Evolutionary conservation across 2,888 invertebrate genomes (phyloP), one percentile per base, ranked within the genome.

Genomic region (Malacosoma neustria): DNA sequence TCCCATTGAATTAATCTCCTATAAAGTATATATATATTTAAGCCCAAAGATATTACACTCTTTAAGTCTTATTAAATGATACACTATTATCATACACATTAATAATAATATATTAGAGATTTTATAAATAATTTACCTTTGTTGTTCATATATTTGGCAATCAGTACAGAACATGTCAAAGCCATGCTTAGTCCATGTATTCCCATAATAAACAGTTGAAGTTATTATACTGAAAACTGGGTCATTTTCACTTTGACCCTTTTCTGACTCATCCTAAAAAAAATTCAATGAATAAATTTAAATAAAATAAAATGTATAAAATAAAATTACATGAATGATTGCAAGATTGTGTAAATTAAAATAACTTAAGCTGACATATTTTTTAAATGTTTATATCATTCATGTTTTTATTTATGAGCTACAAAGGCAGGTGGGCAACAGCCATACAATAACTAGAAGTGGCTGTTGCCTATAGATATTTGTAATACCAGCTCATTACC

Each of bases 151-250:
- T 45, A 79, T 75, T 47, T 87, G 87, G 58, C 90, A 90, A 57
- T 89, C 88, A 32, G 88, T 88, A 61, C 90, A 90, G 62, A 87
- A 90, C 79, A 89, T 87, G 63, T 90, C 89, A 65, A 87, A 84
- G 42, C 88, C 88, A 69, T 90, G 88, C 68, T 90, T 91, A 39
- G 89, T 88, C 91, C 91, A 91, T 36, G 88, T 85, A 49, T 88
- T 87, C 32, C 90, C 90, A 64, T 89, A 88, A 51, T 89, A 88
- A 36, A 91, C 88, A 14, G 92, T 92, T 34, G 92, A 92, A 36
- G 92, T 90, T 55, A 93, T 90, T 54, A 93, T 93, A 62, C 92
- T 91, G 62, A 93, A 92, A 42, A 92, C 87, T 33, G 90, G 87
- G 72, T 94, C 93, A 57, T 91, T 90, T 55, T 87, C 89, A 66